Percentiles rank a stretch among this genome's conserved stretches.
Conservation (phyloP, 2,797 vertebrate genomes). For the Oceanodroma leucorhoa region DNA sequence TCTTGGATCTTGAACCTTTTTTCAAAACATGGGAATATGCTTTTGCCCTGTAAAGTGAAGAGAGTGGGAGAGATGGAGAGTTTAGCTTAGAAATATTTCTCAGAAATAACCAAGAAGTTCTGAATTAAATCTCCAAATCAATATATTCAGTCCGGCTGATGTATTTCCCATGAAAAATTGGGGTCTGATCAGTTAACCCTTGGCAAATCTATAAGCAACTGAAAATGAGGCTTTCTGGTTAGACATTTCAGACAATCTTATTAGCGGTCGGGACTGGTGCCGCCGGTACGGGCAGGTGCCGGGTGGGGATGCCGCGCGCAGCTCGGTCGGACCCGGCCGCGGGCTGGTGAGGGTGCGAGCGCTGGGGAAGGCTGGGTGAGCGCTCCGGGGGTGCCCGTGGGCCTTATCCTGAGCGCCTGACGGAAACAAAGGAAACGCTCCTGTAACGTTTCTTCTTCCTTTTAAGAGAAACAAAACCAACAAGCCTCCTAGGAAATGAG, state of each 20-base stretch:
- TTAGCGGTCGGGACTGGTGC: background rate
- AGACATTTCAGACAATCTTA: background rate
- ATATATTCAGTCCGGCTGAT: background rate
- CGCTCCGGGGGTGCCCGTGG: accelerated
- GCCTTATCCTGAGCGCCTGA: background rate
- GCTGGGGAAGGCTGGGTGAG: background rate
- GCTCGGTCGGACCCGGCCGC: accelerated
- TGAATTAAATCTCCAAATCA: constrained; percentile 21
- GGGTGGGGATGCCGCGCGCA: accelerated
- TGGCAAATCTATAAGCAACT: background rate
- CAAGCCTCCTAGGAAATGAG: background rate
- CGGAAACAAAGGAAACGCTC: background rate
- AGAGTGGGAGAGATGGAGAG: background rate
- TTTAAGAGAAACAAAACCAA: background rate
- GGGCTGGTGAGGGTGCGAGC: accelerated
- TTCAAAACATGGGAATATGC: background rate
- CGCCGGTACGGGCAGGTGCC: background rate
- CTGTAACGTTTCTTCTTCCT: background rate
- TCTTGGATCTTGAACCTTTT: background rate
- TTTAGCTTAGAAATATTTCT: background rate
- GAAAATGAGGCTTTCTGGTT: background rate
- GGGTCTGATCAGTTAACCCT: background rate
- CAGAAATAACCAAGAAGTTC: constrained; percentile 1
- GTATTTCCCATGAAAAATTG: background rate
- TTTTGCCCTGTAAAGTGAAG: background rate